Percentiles rank a stretch among this genome's conserved stretches.
Evolutionary conservation across 2,113 vertebrate species (phyloP).

Genomic region (Todiramphus chloris): DNA sequence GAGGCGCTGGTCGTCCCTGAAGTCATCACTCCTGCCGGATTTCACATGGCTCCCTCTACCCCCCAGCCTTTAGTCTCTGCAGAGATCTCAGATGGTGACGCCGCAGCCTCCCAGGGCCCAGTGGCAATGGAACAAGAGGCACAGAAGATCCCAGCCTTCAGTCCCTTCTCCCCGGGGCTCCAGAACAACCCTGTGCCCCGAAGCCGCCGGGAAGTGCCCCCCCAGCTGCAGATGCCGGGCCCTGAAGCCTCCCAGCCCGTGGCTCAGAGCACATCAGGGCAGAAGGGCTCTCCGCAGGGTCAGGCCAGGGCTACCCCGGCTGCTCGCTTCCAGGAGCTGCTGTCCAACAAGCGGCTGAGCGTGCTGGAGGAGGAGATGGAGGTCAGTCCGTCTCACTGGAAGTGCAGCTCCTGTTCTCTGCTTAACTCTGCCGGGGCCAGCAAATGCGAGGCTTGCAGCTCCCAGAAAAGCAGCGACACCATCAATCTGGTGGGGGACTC

Average conservation of each 20-base stretch:
- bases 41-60: constrained; percentile 73
- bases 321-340: constrained; percentile 73
- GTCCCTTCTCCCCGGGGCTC: constrained; percentile 82
- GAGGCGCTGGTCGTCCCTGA: constrained; percentile 96
- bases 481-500: constrained; percentile 89
- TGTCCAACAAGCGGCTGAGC: constrained; percentile 87
- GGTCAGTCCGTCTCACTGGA: constrained; percentile 75
- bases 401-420: constrained; percentile 83
- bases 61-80: constrained; percentile 60
- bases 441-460: constrained; percentile 81
- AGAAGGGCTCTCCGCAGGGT: constrained; percentile 73
- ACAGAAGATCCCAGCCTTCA: constrained; percentile 71
- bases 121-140: constrained; percentile 74
- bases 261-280: constrained; percentile 27
- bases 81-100: constrained; percentile 80
- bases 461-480: constrained; percentile 76
- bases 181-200: constrained; percentile 96
- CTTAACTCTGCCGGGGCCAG: constrained; percentile 44
- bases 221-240: constrained; percentile 77
- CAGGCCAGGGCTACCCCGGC: constrained; percentile 60
- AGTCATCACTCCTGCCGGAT: constrained; percentile 86
- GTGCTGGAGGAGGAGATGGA: constrained; percentile 88
- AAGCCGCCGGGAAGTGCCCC: constrained; percentile 93
- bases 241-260: constrained; percentile 73
- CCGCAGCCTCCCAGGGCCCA: constrained; percentile 53